Percentiles rank a stretch among this genome's conserved stretches.
Evolutionary conservation across 2,888 invertebrate species (phyloP).

Genomic region (Lithosia quadra): DNA sequence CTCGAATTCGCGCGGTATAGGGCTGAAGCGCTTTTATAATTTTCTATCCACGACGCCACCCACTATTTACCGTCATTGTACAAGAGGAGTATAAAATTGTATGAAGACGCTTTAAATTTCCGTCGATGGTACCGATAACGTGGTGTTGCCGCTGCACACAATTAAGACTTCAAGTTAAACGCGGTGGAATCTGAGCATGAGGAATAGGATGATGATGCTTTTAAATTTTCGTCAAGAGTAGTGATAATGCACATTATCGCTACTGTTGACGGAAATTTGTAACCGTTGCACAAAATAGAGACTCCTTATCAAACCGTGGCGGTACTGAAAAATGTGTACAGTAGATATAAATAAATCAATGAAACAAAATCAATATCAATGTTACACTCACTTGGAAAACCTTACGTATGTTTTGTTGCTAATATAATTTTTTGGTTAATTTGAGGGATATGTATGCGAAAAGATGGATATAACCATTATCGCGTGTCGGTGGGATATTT

Average conservation of each 20-base stretch:
- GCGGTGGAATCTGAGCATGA: neutral
- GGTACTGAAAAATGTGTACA: neutral
- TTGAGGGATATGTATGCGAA: too few relatives aligned
- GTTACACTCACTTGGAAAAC: too few relatives aligned
- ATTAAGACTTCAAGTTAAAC: neutral
- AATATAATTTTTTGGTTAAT: too few relatives aligned
- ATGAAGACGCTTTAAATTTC: neutral
- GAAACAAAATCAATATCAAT: too few relatives aligned
- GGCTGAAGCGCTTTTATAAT: neutral
- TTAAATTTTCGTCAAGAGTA: neutral
- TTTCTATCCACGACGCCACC: neutral
- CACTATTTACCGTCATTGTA: neutral
- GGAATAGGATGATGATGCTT: neutral
- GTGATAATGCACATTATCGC: too few relatives aligned
- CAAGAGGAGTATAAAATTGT: neutral
- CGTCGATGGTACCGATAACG: neutral
- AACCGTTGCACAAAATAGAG: neutral
- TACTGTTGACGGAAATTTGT: too few relatives aligned
- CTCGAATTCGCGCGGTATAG: neutral
- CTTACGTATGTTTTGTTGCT: too few relatives aligned
- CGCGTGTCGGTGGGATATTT: too few relatives aligned
- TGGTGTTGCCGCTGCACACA: neutral
- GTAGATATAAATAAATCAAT: neutral
- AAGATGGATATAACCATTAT: too few relatives aligned
- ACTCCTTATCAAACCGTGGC: neutral